phyloP scores from a whole-genome alignment of 2,888 invertebrate genomes.

The Drosophila diplacantha region DNA sequence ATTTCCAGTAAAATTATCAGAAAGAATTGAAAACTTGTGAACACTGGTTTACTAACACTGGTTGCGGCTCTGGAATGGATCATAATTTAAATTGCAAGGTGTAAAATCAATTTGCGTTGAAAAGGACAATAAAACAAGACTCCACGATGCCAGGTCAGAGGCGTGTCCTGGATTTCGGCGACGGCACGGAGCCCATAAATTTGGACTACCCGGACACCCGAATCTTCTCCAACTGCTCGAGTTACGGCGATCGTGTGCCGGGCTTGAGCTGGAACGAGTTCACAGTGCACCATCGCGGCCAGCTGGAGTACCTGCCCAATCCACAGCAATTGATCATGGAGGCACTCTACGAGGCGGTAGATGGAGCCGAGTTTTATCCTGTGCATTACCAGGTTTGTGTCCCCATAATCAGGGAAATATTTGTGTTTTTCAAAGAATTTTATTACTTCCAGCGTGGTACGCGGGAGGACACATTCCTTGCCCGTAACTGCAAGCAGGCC shows the following conservation, averaged over 20 bases:
- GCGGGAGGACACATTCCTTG: conserved; percentile 64
- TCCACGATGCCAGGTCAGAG: conserved; percentile 23
- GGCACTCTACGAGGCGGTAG: conserved; percentile 62
- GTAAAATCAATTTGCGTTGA: not conserved
- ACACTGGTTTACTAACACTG: not conserved
- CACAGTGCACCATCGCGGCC: conserved; percentile 64
- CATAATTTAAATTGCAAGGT: not conserved
- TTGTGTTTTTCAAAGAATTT: not conserved
- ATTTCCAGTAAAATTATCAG: not conserved
- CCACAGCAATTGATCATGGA: conserved; percentile 58
- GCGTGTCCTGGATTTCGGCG: conserved; percentile 36
- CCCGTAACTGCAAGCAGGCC: conserved; percentile 68
- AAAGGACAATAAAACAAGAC: not conserved
- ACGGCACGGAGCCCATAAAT: conserved; percentile 53
- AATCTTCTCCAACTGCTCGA: conserved; percentile 59
- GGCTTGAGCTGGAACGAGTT: conserved; percentile 72
- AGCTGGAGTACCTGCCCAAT: conserved; percentile 45
- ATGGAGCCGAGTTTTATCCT: conserved; percentile 71
- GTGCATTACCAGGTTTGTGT: conserved; percentile 67
- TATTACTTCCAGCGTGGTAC: conserved; percentile 54
- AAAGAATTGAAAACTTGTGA: not conserved
- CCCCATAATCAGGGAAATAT: too few relatives aligned
- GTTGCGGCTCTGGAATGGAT: not conserved
- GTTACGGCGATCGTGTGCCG: conserved; percentile 59
- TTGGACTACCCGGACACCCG: conserved; percentile 54